phyloP scores from a whole-genome alignment of 2,113 vertebrate genomes.

The Stegastes partitus region DNA sequence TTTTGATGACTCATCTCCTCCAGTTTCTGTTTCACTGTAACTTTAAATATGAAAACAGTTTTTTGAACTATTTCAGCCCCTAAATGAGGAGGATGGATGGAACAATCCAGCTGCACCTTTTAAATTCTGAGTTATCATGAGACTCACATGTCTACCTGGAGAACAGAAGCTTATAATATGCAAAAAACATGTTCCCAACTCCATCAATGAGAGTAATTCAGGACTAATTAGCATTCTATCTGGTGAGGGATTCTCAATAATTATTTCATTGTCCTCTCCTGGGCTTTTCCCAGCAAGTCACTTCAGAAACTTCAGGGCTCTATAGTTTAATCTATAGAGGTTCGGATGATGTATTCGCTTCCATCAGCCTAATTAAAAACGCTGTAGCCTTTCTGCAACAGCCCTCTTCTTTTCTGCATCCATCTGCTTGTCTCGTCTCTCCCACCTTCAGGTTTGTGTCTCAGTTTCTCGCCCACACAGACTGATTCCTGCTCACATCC shows the following conservation, averaged over 20 bases:
- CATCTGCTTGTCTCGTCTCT: constrained; percentile 57
- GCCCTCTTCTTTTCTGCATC: constrained; percentile 33
- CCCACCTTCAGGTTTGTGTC: constrained; percentile 55
- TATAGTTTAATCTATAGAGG: constrained; percentile 24
- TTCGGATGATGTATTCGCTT: constrained; percentile 11
- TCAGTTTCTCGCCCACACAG: constrained; percentile 65
- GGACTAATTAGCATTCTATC: constrained; percentile 40
- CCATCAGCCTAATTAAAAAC: constrained; percentile 40
- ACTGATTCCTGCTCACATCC: constrained; percentile 30
- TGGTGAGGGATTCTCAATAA: constrained; percentile 34
- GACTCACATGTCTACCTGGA: neutral
- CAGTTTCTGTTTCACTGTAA: no score
- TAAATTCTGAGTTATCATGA: neutral
- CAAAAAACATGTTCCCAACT: constrained; percentile 18
- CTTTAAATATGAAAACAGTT: no score
- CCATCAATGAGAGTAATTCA: constrained; percentile 24
- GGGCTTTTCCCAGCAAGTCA: constrained; percentile 2
- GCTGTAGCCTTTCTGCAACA: constrained; percentile 8
- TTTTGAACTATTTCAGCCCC: no score
- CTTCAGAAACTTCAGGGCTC: constrained; percentile 20
- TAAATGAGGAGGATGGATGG: neutral
- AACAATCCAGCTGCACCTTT: neutral
- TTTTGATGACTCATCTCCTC: neutral
- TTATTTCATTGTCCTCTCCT: constrained; percentile 19
- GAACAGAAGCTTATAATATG: neutral